Percentiles rank a stretch among this genome's conserved stretches.
Evolutionary conservation across 2,113 vertebrate genomes (phyloP).

Genomic region (Capricornis sumatraensis): DNA sequence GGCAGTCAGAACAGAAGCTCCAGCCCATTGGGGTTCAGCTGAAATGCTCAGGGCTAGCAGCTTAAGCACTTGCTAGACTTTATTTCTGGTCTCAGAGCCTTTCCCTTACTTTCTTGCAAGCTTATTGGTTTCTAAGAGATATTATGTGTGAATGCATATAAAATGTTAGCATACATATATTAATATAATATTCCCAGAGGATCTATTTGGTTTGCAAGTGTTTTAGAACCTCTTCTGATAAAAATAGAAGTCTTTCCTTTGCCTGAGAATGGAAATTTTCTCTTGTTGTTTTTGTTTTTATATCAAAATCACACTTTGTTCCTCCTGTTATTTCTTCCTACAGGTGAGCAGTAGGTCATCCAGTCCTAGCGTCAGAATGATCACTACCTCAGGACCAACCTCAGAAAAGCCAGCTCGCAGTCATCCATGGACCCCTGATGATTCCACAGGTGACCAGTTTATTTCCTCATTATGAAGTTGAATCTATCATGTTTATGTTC

Average conservation of each 20-base stretch:
- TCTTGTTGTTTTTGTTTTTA: not conserved
- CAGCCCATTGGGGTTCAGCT: not conserved
- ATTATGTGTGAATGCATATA: not conserved
- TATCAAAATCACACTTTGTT: not conserved
- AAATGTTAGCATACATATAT: not conserved
- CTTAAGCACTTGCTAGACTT: not conserved
- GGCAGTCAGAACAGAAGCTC: not conserved
- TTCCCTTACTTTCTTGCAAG: not conserved
- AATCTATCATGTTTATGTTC: not conserved
- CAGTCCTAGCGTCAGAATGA: conserved; percentile 97
- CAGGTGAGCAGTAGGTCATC: conserved; percentile 97
- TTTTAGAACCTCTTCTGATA: not conserved
- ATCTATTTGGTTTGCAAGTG: not conserved
- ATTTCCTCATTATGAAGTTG: not conserved
- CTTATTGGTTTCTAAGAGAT: not conserved
- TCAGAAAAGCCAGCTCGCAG: conserved; percentile 89
- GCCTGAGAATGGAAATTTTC: conserved; percentile 3
- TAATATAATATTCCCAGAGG: not conserved
- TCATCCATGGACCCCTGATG: conserved; percentile 89
- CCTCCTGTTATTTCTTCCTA: not conserved
- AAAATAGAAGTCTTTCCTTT: not conserved
- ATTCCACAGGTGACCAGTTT: conserved; percentile 85
- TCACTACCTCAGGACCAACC: conserved; percentile 89
- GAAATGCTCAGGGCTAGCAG: not conserved
- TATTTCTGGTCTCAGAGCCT: not conserved